phyloP scores from a whole-genome alignment of 2,888 invertebrate species.

The Acanthopleura granulata region DNA sequence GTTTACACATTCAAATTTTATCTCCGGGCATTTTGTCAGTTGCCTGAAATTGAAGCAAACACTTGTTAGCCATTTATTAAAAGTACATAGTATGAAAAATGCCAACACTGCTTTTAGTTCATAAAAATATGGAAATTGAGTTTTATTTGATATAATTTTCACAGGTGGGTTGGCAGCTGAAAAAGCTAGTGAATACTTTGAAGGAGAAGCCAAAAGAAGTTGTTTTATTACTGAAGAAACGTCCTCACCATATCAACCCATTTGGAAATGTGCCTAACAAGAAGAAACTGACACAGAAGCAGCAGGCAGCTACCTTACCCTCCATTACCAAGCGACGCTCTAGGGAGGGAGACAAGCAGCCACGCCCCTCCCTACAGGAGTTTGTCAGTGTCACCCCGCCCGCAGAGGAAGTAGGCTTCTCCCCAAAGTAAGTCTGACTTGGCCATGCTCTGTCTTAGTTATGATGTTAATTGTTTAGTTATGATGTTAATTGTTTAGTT shows the following conservation, averaged over 20 bases:
- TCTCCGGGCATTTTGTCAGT: too few relatives aligned
- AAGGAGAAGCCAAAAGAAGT: constrained; percentile 86
- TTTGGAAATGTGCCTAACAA: constrained; percentile 75
- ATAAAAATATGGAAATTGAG: not conserved
- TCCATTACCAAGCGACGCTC: constrained; percentile 55
- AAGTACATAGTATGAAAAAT: too few relatives aligned
- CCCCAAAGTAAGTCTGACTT: constrained; percentile 48
- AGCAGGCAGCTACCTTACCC: constrained; percentile 50
- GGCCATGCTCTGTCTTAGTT: too few relatives aligned
- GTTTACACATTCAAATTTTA: too few relatives aligned
- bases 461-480: too few relatives aligned
- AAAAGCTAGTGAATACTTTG: constrained; percentile 78
- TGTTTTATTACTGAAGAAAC: constrained; percentile 83
- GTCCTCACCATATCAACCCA: constrained; percentile 82
- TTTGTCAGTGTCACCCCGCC: constrained; percentile 44
- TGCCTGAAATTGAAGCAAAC: too few relatives aligned
- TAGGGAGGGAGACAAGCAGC: constrained; percentile 50
- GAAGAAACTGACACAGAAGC: constrained; percentile 46
- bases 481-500: too few relatives aligned
- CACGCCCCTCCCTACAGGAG: constrained; percentile 56
- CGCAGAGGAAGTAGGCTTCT: constrained; percentile 27
- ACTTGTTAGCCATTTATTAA: too few relatives aligned
- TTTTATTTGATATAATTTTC: constrained; percentile 28
- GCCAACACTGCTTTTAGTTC: too few relatives aligned
- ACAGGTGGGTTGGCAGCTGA: constrained; percentile 85